These are phyloP conservation scores for Atrina japonica DNA, from an alignment of 2,888 invertebrate genomes.

Conservation along the genomic window DNA sequence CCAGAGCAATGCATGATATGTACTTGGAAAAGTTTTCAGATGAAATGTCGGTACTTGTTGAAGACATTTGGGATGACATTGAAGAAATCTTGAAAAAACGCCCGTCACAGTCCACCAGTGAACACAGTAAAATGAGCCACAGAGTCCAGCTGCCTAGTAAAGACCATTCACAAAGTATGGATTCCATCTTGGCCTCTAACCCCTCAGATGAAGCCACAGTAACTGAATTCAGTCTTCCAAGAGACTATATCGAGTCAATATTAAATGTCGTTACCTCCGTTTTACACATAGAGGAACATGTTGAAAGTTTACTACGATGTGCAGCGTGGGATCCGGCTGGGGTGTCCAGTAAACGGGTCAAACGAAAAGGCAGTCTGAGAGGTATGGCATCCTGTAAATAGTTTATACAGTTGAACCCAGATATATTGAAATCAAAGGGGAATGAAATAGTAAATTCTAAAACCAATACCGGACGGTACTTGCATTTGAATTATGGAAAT, in stretches of 20 bases:
- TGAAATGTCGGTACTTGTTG: constrained; percentile 72
- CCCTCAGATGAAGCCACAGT: constrained; percentile 5
- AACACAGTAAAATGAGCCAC: constrained; percentile 45
- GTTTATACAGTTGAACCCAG: too few relatives aligned
- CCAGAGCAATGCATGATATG: constrained; percentile 72
- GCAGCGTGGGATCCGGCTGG: constrained; percentile 74
- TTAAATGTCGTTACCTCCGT: constrained; percentile 68
- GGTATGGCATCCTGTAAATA: constrained; percentile 59
- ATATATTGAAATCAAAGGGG: too few relatives aligned
- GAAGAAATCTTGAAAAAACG: constrained; percentile 51
- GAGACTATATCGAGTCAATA: constrained; percentile 62
- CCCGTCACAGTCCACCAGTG: constrained; percentile 59
- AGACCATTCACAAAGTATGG: constrained; percentile 18
- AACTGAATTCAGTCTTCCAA: constrained; percentile 29
- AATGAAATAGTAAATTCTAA: neutral
- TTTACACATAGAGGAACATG: constrained; percentile 70
- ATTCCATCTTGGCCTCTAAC: constrained; percentile 20
- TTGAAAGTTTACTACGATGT: constrained; percentile 68
- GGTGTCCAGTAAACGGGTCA: constrained; percentile 61
- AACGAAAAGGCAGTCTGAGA: constrained; percentile 71
- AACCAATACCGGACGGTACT: too few relatives aligned
- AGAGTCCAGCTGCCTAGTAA: constrained; percentile 25
- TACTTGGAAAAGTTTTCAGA: constrained; percentile 77
- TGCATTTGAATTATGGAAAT: too few relatives aligned
- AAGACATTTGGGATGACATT: constrained; percentile 74